These are phyloP conservation scores for Hafferia zeledoni DNA, from an alignment of 2,797 vertebrate species.

Conservation along the genomic window DNA sequence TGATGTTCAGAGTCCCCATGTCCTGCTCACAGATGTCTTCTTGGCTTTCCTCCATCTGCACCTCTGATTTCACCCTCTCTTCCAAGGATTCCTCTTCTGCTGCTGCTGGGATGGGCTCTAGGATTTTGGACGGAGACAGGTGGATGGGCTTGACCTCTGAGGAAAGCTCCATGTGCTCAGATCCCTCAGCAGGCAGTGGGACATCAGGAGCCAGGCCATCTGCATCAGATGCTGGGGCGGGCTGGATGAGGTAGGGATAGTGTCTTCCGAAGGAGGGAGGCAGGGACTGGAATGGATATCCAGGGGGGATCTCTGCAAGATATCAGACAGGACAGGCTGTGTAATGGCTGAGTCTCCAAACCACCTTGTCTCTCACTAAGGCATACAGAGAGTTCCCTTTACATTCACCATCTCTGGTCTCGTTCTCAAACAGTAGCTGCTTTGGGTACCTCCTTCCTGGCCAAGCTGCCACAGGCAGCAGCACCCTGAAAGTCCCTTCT, in stretches of 20 bases:
- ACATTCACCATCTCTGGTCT: not conserved
- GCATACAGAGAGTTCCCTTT: not conserved
- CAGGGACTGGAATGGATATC: conserved; percentile 89
- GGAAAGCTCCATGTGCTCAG: conserved; percentile 78
- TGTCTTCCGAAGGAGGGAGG: conserved; percentile 86
- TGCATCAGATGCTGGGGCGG: conserved; percentile 79
- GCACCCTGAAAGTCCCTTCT: not conserved
- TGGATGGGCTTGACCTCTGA: conserved; percentile 84
- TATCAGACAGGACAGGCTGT: not conserved
- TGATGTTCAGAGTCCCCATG: conserved; percentile 66
- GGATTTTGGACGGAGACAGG: conserved; percentile 78
- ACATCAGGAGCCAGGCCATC: conserved; percentile 82
- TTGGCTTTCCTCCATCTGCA: conserved; percentile 77
- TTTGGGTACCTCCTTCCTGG: not conserved
- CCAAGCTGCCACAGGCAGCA: not conserved
- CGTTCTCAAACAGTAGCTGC: not conserved
- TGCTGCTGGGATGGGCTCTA: conserved; percentile 71
- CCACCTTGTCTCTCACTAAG: not conserved
- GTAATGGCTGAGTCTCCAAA: not conserved
- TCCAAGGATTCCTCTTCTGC: conserved; percentile 73
- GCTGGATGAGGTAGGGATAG: conserved; percentile 87
- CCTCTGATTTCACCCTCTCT: conserved; percentile 82
- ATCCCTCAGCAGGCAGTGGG: conserved; percentile 76
- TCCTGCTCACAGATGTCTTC: conserved; percentile 65
- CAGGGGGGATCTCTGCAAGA: conserved; percentile 86